phyloP scores from a whole-genome alignment of 2,888 invertebrate genomes.

The Anorthoa munda region DNA sequence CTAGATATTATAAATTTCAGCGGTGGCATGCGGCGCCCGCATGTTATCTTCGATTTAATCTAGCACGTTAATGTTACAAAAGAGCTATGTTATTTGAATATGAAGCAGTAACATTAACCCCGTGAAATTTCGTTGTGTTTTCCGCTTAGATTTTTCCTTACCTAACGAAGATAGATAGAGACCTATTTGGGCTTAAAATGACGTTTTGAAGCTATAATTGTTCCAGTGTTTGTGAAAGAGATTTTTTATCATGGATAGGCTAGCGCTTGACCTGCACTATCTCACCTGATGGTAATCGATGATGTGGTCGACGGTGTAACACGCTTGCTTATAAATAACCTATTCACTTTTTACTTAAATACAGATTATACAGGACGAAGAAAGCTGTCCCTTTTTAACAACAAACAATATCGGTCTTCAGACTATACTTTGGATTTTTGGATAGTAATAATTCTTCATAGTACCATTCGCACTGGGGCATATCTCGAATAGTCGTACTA shows the following conservation, averaged over 20 bases:
- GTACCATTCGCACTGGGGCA: too few species aligned
- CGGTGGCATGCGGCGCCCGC: not conserved
- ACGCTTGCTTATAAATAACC: too few species aligned
- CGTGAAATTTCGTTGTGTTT: not conserved
- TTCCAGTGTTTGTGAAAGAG: not conserved
- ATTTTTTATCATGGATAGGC: too few species aligned
- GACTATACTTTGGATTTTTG: too few species aligned
- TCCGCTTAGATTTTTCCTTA: not conserved
- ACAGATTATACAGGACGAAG: not conserved
- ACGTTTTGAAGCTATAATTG: not conserved
- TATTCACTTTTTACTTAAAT: not conserved
- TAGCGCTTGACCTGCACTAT: too few species aligned
- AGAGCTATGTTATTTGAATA: not conserved
- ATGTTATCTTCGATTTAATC: not conserved
- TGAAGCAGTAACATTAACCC: not conserved
- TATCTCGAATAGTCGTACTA: too few species aligned
- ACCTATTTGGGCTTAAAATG: not conserved
- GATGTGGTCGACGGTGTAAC: too few species aligned
- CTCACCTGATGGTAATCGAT: too few species aligned
- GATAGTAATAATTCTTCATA: too few species aligned
- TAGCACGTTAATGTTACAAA: not conserved
- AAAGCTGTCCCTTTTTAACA: not conserved
- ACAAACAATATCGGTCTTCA: not conserved
- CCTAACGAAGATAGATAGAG: not conserved
- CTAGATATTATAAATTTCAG: not conserved